Evolutionary conservation across 37 sponge, comb jelly and placozoan species (phyloP).

Genomic region (Corticium candelabrum): DNA sequence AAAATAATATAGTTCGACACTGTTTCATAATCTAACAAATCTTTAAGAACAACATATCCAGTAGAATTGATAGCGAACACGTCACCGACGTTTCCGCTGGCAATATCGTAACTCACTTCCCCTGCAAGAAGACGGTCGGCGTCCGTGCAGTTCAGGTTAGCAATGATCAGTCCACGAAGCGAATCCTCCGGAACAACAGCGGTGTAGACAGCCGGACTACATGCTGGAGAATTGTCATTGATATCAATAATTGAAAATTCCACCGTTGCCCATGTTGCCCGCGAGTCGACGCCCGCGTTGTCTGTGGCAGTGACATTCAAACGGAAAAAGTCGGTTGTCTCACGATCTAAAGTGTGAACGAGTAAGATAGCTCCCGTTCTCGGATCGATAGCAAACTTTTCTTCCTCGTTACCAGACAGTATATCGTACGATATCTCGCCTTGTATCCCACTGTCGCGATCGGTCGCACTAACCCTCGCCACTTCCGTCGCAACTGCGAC

Average conservation of each 20-base stretch:
- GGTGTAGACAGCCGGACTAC: slow-evolving; percentile 14
- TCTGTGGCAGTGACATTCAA: slow-evolving; percentile 39
- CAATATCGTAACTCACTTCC: slow-evolving; percentile 2
- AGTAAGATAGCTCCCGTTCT: slow-evolving; percentile 30
- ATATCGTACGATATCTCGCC: slow-evolving; percentile 34
- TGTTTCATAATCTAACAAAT: slow-evolving; percentile 32
- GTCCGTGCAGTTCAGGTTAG: slow-evolving; percentile 43
- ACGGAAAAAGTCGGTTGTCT: slow-evolving; percentile 16
- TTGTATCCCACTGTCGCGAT: slow-evolving; percentile 42
- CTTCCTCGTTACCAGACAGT: slow-evolving; percentile 25
- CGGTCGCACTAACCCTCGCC: slow-evolving; percentile 33
- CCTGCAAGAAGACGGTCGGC: slow-evolving; percentile 31
- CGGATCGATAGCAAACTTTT: slow-evolving; percentile 33
- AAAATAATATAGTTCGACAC: neutral
- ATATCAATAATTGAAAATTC: slow-evolving; percentile 15
- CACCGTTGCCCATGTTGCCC: neutral
- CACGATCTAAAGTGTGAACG: slow-evolving; percentile 37
- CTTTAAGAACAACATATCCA: slow-evolving; percentile 1
- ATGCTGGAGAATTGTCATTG: slow-evolving; percentile 57
- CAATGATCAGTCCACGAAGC: slow-evolving; percentile 11
- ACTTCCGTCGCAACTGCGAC: slow-evolving; percentile 22
- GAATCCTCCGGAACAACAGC: slow-evolving; percentile 21
- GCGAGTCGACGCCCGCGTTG: neutral
- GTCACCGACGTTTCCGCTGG: slow-evolving; percentile 11
- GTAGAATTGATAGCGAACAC: slow-evolving; percentile 22